Conservation (phyloP, 2,888 invertebrate species). For the Darwinula stevensoni region DNA sequence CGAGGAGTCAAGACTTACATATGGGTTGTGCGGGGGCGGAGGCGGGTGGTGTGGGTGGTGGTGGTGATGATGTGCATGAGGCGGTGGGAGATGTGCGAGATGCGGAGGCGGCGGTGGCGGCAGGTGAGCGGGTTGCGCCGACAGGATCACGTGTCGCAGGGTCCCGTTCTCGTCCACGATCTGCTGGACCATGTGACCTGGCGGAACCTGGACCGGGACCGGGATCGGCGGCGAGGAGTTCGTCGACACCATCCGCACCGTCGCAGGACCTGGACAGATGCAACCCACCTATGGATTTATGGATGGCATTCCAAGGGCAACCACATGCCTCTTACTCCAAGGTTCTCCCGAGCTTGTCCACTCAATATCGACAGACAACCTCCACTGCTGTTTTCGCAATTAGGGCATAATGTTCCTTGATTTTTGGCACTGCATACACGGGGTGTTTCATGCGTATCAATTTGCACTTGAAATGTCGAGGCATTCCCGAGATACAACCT, state of each 20-base stretch:
- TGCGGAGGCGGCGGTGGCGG: conserved; percentile 9
- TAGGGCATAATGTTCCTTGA: too few relatives aligned
- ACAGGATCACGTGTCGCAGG: conserved; percentile 62
- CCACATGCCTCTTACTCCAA: too few relatives aligned
- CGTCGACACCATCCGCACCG: conserved; percentile 56
- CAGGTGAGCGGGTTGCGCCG: conserved; percentile 21
- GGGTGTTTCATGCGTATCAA: too few relatives aligned
- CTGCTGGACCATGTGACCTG: conserved; percentile 66
- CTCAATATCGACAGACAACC: too few relatives aligned
- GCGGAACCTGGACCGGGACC: conserved; percentile 71
- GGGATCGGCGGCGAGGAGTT: conserved; percentile 42
- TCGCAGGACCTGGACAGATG: conserved; percentile 64
- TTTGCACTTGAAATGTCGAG: too few relatives aligned
- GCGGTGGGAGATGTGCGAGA: conserved; percentile 6
- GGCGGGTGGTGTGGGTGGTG: conserved; percentile 24
- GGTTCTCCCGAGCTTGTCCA: too few relatives aligned
- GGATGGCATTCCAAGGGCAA: too few relatives aligned
- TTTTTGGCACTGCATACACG: too few relatives aligned
- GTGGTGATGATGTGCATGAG: conserved; percentile 7
- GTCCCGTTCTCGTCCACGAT: conserved; percentile 69
- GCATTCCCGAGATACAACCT: too few relatives aligned
- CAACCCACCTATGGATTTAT: too few relatives aligned
- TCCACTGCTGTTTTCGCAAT: too few relatives aligned
- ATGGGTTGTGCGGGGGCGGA: conserved; percentile 12
- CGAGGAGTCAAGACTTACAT: too few relatives aligned